These are phyloP conservation scores for Drosophila sechellia DNA, from an alignment of 1,140 invertebrate species.

Conservation along the genomic window DNA sequence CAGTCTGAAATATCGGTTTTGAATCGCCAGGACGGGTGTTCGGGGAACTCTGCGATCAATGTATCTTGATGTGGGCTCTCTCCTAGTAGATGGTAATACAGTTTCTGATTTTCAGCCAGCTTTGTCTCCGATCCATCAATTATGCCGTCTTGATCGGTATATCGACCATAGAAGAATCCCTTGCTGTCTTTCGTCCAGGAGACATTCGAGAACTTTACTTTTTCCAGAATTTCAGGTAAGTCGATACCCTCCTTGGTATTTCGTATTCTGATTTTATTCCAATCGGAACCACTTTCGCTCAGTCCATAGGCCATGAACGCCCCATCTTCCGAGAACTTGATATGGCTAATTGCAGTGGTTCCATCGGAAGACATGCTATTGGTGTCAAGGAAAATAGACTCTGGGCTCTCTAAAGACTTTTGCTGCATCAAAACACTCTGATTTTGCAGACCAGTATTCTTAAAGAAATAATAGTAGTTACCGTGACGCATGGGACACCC, in stretches of 20 bases:
- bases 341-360: slow-evolving; percentile 93
- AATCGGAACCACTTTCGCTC: slow-evolving; percentile 96
- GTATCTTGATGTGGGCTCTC: slow-evolving; percentile 96
- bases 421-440: slow-evolving; percentile 98
- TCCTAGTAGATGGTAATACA: slow-evolving; percentile 96
- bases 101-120: slow-evolving; percentile 94
- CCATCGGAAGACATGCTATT: slow-evolving; percentile 97
- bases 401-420: slow-evolving; percentile 91
- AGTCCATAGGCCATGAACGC: slow-evolving; percentile 95
- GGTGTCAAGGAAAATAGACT: slow-evolving; percentile 96
- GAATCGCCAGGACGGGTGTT: slow-evolving; percentile 95
- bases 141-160: slow-evolving; percentile 90
- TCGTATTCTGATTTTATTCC: slow-evolving; percentile 95
- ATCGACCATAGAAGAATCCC: slow-evolving; percentile 96
- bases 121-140: slow-evolving; percentile 96
- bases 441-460: slow-evolving; percentile 97
- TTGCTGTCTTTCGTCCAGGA: slow-evolving; percentile 98
- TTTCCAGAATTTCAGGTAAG: slow-evolving; percentile 94
- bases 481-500: slow-evolving; percentile 93
- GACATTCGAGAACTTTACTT: slow-evolving; percentile 95
- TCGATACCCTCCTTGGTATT: slow-evolving; percentile 92
- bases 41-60: slow-evolving; percentile 94
- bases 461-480: slow-evolving; percentile 95
- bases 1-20: slow-evolving; percentile 92
- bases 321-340: slow-evolving; percentile 95